A percentile compares a stretch with the other conserved stretches of the same genome.
Conservation (phyloP, 2,797 vertebrate genomes). For the Muraenolepis orangiensis region DNA sequence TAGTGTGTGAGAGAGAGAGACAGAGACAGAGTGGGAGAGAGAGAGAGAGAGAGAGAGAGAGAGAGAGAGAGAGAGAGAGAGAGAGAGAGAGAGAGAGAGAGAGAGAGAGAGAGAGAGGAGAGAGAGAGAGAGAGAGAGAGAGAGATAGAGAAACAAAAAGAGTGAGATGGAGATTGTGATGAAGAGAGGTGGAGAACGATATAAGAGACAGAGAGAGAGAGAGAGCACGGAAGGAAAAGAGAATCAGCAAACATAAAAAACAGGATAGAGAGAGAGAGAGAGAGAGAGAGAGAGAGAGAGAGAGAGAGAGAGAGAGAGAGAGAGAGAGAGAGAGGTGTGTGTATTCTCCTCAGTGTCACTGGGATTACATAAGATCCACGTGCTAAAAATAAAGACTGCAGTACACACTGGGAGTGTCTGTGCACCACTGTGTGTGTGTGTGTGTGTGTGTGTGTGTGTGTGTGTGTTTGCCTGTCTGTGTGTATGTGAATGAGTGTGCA, state of each 20-base stretch:
- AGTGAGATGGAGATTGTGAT: slow-evolving; percentile 8
- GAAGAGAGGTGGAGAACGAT: slow-evolving; percentile 16
- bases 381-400: slow-evolving; percentile 92
- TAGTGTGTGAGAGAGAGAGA: neutral
- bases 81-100: neutral
- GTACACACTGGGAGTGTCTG: slow-evolving; percentile 59
- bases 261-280: neutral
- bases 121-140: neutral
- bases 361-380: slow-evolving; percentile 81
- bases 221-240: neutral
- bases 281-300: neutral
- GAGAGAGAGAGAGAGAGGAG: neutral
- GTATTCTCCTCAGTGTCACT: slow-evolving; percentile 73
- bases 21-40: neutral
- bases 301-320: neutral
- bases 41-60: neutral
- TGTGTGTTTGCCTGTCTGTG: slow-evolving; percentile 12
- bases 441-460: slow-evolving; percentile 27
- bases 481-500: slow-evolving; percentile 9
- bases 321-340: slow-evolving; percentile 26
- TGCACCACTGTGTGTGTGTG: slow-evolving; percentile 34
- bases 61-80: slow-evolving; percentile 3
- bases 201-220: neutral
- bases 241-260: neutral
- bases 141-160: neutral